Conservation (phyloP, 2,888 invertebrate species). For the Sarcophaga caerulescens region DNA sequence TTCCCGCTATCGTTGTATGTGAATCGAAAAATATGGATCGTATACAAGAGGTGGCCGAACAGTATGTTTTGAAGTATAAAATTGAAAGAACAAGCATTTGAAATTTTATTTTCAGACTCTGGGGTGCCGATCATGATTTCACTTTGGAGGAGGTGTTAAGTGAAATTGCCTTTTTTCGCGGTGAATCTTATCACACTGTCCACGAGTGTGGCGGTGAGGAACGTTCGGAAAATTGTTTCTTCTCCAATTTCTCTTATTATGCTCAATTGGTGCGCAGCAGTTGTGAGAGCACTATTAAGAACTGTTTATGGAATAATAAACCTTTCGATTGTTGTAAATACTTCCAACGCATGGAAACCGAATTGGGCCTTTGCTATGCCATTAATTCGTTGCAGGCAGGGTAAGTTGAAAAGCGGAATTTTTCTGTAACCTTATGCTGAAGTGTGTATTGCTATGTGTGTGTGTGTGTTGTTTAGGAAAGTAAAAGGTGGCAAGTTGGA, state of each 20-base stretch:
- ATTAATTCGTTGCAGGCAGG: conserved; percentile 85
- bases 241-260: conserved; percentile 84
- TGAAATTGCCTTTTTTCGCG: conserved; percentile 87
- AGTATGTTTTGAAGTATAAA: conserved; percentile 80
- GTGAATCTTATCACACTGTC: conserved; percentile 85
- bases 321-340: conserved; percentile 85
- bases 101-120: conserved; percentile 81
- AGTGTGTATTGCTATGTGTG: neutral
- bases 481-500: conserved; percentile 81
- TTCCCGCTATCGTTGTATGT: conserved; percentile 88
- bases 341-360: conserved; percentile 85
- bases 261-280: conserved; percentile 84
- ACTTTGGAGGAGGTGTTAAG: conserved; percentile 87
- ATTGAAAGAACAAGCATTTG: neutral
- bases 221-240: conserved; percentile 83
- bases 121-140: conserved; percentile 85
- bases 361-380: conserved; percentile 86
- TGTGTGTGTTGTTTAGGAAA: conserved; percentile 76
- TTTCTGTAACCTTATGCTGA: neutral
- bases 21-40: conserved; percentile 85
- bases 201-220: conserved; percentile 83
- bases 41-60: conserved; percentile 85
- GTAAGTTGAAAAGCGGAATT: conserved; percentile 65
- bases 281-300: conserved; percentile 83
- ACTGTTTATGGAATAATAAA: conserved; percentile 84